A percentile compares a stretch with the other conserved stretches of the same genome.
Evolutionary conservation across 2,888 invertebrate species (phyloP).

Genomic region (Erebia aethiops): DNA sequence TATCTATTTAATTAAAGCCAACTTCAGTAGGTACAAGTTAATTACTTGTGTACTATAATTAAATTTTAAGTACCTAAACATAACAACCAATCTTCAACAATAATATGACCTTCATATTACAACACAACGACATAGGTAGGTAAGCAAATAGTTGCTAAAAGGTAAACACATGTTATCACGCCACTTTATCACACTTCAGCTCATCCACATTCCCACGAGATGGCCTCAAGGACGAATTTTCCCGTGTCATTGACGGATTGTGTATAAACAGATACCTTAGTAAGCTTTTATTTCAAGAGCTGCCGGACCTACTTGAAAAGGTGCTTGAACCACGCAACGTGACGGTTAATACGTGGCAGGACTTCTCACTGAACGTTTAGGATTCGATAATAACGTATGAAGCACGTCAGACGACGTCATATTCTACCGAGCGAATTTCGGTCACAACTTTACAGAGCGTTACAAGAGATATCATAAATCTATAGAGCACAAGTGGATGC

Average conservation of each 20-base stretch:
- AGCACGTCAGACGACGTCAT: no score
- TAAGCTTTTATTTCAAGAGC: background rate
- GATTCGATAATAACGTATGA: no score
- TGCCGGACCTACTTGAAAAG: background rate
- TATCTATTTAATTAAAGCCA: no score
- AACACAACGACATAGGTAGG: background rate
- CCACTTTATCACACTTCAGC: constrained; percentile 30
- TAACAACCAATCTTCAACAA: no score
- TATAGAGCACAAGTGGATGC: no score
- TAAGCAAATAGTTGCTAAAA: constrained; percentile 5
- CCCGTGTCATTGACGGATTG: constrained; percentile 63
- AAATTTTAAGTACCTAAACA: no score
- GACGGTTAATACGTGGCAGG: background rate
- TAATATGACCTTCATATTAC: background rate
- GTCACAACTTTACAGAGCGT: no score
- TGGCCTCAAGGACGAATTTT: constrained; percentile 49
- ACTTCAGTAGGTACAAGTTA: no score
- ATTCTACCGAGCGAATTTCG: no score
- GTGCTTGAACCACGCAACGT: background rate
- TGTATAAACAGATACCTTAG: constrained; percentile 37
- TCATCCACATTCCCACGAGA: constrained; percentile 34
- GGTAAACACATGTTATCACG: background rate
- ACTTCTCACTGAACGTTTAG: background rate
- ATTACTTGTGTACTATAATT: no score
- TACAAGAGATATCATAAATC: no score